Evolutionary conservation across 2,113 vertebrate species (phyloP).

Genomic region (Varanus komodoensis): DNA sequence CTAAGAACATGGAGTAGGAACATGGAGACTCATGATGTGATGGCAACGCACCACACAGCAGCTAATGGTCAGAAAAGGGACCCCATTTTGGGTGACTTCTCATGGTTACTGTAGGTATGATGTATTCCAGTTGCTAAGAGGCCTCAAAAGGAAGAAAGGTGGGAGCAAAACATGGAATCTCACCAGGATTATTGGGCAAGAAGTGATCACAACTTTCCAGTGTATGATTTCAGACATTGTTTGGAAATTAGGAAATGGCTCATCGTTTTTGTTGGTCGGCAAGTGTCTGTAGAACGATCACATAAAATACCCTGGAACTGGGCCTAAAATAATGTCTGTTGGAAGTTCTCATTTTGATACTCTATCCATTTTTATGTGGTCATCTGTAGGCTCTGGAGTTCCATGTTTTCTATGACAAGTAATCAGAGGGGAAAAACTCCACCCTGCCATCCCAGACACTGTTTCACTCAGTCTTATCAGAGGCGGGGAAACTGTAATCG

Average conservation of each 20-base stretch:
- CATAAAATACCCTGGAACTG: slow-evolving; percentile 10
- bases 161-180: not conserved
- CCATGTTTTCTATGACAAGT: not conserved
- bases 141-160: not conserved
- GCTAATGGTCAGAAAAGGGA: not conserved
- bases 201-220: slow-evolving; percentile 11
- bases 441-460: not conserved
- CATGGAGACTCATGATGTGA: not conserved
- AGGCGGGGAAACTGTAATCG: not conserved
- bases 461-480: not conserved
- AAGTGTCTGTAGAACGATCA: not conserved
- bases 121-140: not conserved
- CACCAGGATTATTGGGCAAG: not conserved
- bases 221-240: not conserved
- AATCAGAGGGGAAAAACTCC: not conserved
- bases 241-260: slow-evolving; percentile 31
- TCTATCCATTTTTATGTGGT: not conserved
- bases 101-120: too few species aligned
- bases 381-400: not conserved
- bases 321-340: slow-evolving; percentile 1
- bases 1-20: not conserved
- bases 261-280: not conserved
- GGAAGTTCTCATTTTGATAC: not conserved
- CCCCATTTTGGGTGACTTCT: not conserved
- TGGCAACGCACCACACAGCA: not conserved